Evolutionary conservation across 2,113 vertebrate species (phyloP), one percentile per base, ranked within the genome.

Genomic region (Bufo gargarizans): DNA sequence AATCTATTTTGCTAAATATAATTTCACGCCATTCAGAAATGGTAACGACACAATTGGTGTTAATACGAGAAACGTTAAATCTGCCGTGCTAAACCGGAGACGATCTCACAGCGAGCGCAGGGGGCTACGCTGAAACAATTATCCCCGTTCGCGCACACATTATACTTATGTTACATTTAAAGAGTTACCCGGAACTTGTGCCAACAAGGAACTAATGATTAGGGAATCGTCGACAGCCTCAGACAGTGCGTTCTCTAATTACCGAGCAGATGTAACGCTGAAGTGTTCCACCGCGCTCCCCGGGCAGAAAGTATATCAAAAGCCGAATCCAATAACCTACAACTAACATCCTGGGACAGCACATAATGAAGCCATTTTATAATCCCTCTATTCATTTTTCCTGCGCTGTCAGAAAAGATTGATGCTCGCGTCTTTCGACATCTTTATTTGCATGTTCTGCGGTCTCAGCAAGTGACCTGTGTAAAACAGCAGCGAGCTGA

Each of bases 111-210:
- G 33, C 22, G 6, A 58, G 56, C 45, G 43, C 45, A 14, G 67
- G 22, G 80, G 14, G 80, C 19, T 50, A 17, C n/a, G 19, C n/a
- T 19, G 63, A 11, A 33, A 53, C 43, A 3, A 17, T 71, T 53
- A 5, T 71, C 22, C 50, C 63, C 63, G 61, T 83, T 65, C 22
- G 20, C 63, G 55, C 20, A 67, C 47, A 84, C 10, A 81, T 61
- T 81, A 67, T 69, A 53, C 82, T 84, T 94, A 94, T 90, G 69
- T 84, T 84, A 84, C 20, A n/a, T 20, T 16, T 19, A 77, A 9
- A 59, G 58, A 33, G 49, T 19, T 80, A 55, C 58, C 58, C 16
- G 49, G 65, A 69, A 49, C n/a, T 53, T 17, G 53, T 53, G 86
- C 77, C 77, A 82, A 82, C 67, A 74, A 76, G 86, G 67, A 74